Evolutionary conservation across 2,797 vertebrate species (phyloP), one percentile per base, ranked within the genome.

Genomic region (Peromyscus attwateri): DNA sequence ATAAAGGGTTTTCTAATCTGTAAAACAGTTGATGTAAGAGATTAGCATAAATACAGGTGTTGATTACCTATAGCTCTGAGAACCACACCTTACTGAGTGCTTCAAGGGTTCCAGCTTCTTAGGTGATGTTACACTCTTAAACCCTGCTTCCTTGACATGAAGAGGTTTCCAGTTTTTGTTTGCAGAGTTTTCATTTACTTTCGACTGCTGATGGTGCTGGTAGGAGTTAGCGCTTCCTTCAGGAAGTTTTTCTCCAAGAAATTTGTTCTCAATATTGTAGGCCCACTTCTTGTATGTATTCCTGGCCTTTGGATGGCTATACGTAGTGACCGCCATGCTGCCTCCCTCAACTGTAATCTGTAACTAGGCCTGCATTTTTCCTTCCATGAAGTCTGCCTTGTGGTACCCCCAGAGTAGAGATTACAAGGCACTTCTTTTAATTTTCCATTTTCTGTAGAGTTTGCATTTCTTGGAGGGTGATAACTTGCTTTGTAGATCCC

Each of bases 181-280:
- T 43, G 43, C 29, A 17, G 94, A 79, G 37, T 94, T 95, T 96
- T 96, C 71, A 96, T 92, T 95, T 94, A 55, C 91, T 94, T 92
- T 93, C 43, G 88, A 92, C 79, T 93, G 76, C 43, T 85, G 66
- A 55, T 87, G 71, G 17, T 87, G 68, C 84, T 73, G 88, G 82
- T 46, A 89, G 68, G 71, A 95, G 85, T 81, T 80, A 91, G 60
- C 62, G n/a, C 83, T 92, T 84, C 71, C 55, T 93, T 81, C 4
- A 43, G 60, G 43, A 87, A 80, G n/a, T 80, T 96, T 94, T 89
- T 77, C 80, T 92, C 40, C 52, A 60, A 79, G 75, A 80, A 55
- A 93, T 94, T 95, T 96, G 83, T 82, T 94, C 57, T 95, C 71
- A 75, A 0, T 76, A 55, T 71, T 93, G 49, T 84, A 87, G 94